Conservation (phyloP, 2,797 vertebrate species). For the Salarias fasciatus region DNA sequence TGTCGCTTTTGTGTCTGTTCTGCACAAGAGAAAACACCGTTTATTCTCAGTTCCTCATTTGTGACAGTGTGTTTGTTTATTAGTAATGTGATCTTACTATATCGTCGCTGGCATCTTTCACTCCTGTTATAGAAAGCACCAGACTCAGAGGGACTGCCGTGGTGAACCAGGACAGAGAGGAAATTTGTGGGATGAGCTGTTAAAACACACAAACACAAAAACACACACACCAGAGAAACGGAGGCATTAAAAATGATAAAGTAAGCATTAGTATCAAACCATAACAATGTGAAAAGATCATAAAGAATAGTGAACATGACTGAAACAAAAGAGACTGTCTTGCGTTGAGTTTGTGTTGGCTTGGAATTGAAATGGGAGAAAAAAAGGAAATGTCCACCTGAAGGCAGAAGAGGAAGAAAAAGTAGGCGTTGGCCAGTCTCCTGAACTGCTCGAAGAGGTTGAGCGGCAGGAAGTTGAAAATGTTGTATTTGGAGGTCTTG, state of each 20-base stretch:
- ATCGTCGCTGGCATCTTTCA: slow-evolving; percentile 92
- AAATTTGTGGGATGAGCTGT: slow-evolving; percentile 86
- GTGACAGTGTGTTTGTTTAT: neutral
- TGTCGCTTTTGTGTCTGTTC: slow-evolving; percentile 91
- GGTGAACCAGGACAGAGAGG: slow-evolving; percentile 94
- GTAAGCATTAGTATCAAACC: no score
- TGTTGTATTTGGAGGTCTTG: slow-evolving; percentile 93
- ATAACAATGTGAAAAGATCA: no score
- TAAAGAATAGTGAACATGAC: no score
- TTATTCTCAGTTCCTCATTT: neutral
- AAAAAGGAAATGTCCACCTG: slow-evolving; percentile 12
- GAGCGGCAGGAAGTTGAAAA: slow-evolving; percentile 91
- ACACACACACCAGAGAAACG: neutral
- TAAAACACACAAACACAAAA: neutral
- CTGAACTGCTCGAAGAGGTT: slow-evolving; percentile 96
- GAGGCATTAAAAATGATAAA: no score
- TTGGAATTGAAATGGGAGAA: neutral
- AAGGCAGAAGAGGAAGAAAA: slow-evolving; percentile 63
- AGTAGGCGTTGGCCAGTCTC: slow-evolving; percentile 93
- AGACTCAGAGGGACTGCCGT: slow-evolving; percentile 90
- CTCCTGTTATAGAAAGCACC: slow-evolving; percentile 89
- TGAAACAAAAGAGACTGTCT: no score
- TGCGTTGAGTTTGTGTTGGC: no score
- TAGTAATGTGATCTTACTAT: slow-evolving; percentile 77
- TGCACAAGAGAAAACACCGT: slow-evolving; percentile 50